Base-by-base conservation (phyloP, 2,797 vertebrate genomes). In the Heterohyrax brucei region DNA sequence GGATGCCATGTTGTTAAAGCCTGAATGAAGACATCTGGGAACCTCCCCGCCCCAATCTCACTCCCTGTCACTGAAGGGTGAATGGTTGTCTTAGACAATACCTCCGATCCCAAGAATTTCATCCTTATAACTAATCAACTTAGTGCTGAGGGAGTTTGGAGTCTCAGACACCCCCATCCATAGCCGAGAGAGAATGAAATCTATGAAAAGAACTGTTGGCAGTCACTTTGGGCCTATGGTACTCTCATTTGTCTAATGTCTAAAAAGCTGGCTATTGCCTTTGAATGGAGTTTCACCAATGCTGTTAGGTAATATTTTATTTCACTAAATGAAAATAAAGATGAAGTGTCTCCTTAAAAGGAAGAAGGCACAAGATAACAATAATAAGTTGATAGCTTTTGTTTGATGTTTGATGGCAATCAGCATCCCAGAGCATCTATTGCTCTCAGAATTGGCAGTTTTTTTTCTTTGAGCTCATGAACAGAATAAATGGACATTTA, bases 251-350 rank as follows among this genome's bases (percentile, higher is more conserved):
- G 66, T 89, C 94, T 91, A 64, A 13, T n/a, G 30, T 93, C 73
- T 75, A 44, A 76, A 85, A 89, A 80, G n/a, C 24, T 48, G 72
- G 61, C 14, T 79, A 14, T 44, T 26, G 73, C 24, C 73, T 89
- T 87, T 50, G 76, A 77, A 70, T 24, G 59, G 50, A 61, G 72
- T 79, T 82, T 84, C 2, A 2, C 64, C 68, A 85, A 93, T 64
- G 48, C 50, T 26, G 48, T 93, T 78, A 79, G 92, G 87, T 86
- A 79, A 70, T 90, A 66, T 24, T 82, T 96, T 80, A 62, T 50
- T 76, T 48, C 77, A 39, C 56, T 72, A 61, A 84, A 72, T 56
- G 10, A 87, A 89, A 87, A 62, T 75, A 86, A 85, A 92, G 91
- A 89, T 50, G 82, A 85, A 64, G 19, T 22, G 59, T 24, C 24